Percentiles rank a stretch among this genome's conserved stretches.
These are phyloP conservation scores for Elephas maximus DNA, from an alignment of 2,113 vertebrate genomes.

Conservation along the genomic window DNA sequence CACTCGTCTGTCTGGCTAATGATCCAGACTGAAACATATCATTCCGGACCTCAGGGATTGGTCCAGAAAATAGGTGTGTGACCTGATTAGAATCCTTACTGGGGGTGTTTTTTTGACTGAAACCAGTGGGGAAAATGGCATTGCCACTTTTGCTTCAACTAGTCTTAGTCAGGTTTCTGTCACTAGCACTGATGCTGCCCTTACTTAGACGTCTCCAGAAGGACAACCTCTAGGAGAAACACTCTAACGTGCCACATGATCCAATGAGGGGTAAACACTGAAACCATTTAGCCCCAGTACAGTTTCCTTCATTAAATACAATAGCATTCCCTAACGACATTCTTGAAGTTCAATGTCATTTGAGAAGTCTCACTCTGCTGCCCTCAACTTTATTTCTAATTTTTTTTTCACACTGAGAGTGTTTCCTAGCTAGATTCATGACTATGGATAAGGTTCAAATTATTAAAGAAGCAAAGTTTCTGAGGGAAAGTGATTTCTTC, in stretches of 20 bases:
- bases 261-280: constrained; percentile 16
- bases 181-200: not conserved
- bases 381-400: constrained; percentile 57
- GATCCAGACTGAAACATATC: not conserved
- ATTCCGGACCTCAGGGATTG: not conserved
- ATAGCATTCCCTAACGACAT: constrained; percentile 13
- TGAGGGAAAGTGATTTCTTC: constrained; percentile 54
- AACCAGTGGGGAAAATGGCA: not conserved
- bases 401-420: not conserved
- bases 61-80: rapidly evolving
- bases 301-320: constrained; percentile 55
- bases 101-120: not conserved
- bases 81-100: not conserved
- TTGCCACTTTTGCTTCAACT: not conserved
- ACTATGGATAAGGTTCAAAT: constrained; percentile 77
- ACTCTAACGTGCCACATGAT: not conserved
- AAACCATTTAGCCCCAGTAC: not conserved
- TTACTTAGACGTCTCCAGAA: not conserved
- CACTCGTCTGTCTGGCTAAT: not conserved
- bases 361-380: constrained; percentile 55
- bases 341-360: not conserved
- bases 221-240: constrained; percentile 16
- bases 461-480: constrained; percentile 73
- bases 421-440: constrained; percentile 71
- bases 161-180: not conserved